Base-by-base conservation (phyloP, 1,140 invertebrate genomes). In the Aphelenchoides fujianensis region DNA sequence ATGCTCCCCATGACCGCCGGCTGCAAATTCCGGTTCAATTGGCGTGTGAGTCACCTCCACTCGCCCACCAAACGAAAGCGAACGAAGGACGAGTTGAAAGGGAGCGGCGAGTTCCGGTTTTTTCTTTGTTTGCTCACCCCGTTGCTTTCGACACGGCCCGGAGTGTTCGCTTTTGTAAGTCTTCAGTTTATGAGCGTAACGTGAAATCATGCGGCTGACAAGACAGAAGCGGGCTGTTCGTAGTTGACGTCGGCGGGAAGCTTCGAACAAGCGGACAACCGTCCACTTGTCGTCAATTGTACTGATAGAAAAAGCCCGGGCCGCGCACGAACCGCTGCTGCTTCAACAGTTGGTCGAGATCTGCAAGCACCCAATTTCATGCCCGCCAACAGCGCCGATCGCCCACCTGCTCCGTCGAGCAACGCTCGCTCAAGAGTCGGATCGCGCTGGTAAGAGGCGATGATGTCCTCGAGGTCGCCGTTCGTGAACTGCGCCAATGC, bases 201-300 rank as follows among this genome's bases (percentile, higher is more conserved):
- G 12, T 23, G 12, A 48, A 23, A 48, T 48, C 12, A 23, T 23
- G 23, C 23, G 12, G 23, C 23, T 48, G 41, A 48, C 23, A 48
- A 48, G 41, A 48, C 41, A 48, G 41, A 48, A 48, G 23, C 41
- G n/a, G n/a, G n/a, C n/a, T n/a, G 41, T 48, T 48, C 41, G 41
- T 48, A 48, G 12, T 48, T 48, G 41, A 12, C 41, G 12, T 16
- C 12, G 12, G 41, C 12, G 12, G 23, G 23, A 48, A 48, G 23
- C 12, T 23, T 48, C 12, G 12, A 48, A 48, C 12, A 48, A 48
- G 12, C 12, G 23, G 12, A 12, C 12, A 23, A 23, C 12, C 41
- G 12, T 48, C 41, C 23, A 12, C 12, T 48, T 48, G 12, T 12
- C 23, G 12, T 12, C 41, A 48, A 16, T 48, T 48, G 41, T 48